Base-by-base conservation (phyloP, 2,888 invertebrate genomes). In the Cephalotes varians region DNA sequence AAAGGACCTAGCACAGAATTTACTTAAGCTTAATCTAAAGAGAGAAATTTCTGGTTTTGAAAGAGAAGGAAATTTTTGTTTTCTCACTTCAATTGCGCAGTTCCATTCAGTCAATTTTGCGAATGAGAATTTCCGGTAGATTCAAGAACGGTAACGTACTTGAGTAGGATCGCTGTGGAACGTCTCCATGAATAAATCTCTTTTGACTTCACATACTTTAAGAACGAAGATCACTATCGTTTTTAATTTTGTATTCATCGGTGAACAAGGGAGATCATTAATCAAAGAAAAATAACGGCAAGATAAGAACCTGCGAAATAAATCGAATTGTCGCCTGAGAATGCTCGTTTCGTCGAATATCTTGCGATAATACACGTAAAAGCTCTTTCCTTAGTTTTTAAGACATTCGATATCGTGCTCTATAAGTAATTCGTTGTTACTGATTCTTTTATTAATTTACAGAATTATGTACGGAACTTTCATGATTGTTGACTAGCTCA, bases 181-280 rank as follows among this genome's bases (percentile, higher is more conserved):
- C n/a, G 25, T n/a, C 25, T 25, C 18, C 62, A 6, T 47, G 47
- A 74, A 74, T 40, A 34, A 64, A 62, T 74, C 34, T 12, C 31
- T 62, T 34, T 62, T 15, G 31, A 44, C 31, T 40, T 44, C 28
- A 15, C 21, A 44, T 15, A 40, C 2, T 6, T 56, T 28, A 15
- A 56, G 12, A 25, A 25, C 5, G n/a, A 12, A n/a, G 15, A 56
- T 56, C 60, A 44, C n/a, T 25, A 6, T 31, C 60, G 44, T 31
- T 62, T n/a, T 64, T 74, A 74, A 74, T 64, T 74, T 64, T 74
- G 73, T n/a, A 64, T 64, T 21, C 18, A 34, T 18, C n/a, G n/a
- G 31, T 34, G 44, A 18, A 28, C n/a, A 51, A 34, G 12, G 10
- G 47, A 74, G 21, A 60, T 5, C 60, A 60, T 15, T 21, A 40